Evolutionary conservation across 92 coral and sea anemone genomes (phyloP).

Genomic region (Meandrina meandrites): DNA sequence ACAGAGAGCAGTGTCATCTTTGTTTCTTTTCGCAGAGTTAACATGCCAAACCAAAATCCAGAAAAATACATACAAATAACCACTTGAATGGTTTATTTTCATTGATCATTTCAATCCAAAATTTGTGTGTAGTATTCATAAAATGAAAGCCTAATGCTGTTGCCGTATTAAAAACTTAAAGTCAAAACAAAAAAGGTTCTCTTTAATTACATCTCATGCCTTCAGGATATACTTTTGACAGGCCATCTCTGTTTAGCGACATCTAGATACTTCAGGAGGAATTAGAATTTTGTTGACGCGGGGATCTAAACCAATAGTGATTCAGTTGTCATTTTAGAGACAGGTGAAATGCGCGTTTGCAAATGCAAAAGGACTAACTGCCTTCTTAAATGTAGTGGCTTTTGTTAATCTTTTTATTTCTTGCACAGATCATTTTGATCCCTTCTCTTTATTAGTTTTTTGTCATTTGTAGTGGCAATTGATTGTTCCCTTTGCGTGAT

Average conservation of each 20-base stretch:
- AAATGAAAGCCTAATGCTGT: neutral
- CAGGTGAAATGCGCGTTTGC: slow-evolving; percentile 21
- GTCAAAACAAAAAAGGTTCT: slow-evolving; percentile 8
- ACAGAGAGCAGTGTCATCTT: neutral
- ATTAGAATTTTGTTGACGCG: slow-evolving; percentile 1
- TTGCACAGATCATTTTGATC: neutral
- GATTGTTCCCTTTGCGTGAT: neutral
- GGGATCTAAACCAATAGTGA: slow-evolving; percentile 29
- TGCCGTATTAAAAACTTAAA: slow-evolving; percentile 9
- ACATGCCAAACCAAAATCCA: neutral
- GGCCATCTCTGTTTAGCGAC: slow-evolving; percentile 7
- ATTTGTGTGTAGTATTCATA: neutral
- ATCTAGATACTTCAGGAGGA: slow-evolving; percentile 22
- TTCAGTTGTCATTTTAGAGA: slow-evolving; percentile 25
- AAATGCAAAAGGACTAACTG: neutral
- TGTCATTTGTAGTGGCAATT: neutral
- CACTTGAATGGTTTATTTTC: slow-evolving; percentile 12
- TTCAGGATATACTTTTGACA: slow-evolving; percentile 18
- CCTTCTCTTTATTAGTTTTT: neutral
- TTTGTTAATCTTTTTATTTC: neutral
- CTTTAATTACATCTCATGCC: slow-evolving; percentile 7
- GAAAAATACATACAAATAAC: neutral
- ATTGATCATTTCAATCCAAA: neutral
- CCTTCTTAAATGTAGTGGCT: neutral
- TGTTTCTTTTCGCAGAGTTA: neutral